phyloP scores from a whole-genome alignment of 2,888 invertebrate genomes.

The Drosophila maculinotata region DNA sequence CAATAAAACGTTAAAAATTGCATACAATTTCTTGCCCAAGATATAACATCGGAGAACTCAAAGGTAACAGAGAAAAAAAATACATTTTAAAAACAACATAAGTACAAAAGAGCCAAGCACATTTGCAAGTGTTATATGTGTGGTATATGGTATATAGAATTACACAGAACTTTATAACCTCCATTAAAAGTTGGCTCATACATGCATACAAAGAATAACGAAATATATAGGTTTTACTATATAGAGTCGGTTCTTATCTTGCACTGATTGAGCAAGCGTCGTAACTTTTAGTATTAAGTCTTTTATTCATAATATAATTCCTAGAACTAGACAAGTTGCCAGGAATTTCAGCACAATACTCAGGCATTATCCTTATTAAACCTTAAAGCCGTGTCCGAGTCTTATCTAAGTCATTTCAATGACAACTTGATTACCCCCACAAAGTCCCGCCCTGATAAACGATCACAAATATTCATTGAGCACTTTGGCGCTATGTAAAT shows the following conservation, averaged over 20 bases:
- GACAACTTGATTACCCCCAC: constrained; percentile 19
- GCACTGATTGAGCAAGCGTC: constrained; percentile 9
- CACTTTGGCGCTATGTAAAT: constrained; percentile 57
- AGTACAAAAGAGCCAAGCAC: no score
- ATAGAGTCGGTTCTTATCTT: constrained; percentile 1
- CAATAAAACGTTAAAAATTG: no score
- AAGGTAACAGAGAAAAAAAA: no score
- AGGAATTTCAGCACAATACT: constrained; percentile 3
- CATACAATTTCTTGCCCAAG: no score
- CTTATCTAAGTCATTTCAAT: constrained; percentile 38
- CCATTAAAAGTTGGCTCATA: constrained; percentile 14
- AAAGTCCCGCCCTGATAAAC: constrained; percentile 33
- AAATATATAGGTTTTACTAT: constrained; percentile 4
- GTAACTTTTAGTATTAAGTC: no score
- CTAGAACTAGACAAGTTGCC: no score
- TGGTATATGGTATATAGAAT: not conserved
- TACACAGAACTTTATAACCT: not conserved
- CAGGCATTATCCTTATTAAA: constrained; percentile 7
- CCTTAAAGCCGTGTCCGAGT: constrained; percentile 5
- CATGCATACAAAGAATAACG: not conserved
- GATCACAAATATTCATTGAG: constrained; percentile 47
- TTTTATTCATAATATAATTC: no score
- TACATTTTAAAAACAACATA: no score
- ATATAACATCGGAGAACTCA: no score
- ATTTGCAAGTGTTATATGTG: no score